These are phyloP conservation scores for Centroberyx gerrardi DNA, from an alignment of 2,797 vertebrate genomes.

Conservation along the genomic window DNA sequence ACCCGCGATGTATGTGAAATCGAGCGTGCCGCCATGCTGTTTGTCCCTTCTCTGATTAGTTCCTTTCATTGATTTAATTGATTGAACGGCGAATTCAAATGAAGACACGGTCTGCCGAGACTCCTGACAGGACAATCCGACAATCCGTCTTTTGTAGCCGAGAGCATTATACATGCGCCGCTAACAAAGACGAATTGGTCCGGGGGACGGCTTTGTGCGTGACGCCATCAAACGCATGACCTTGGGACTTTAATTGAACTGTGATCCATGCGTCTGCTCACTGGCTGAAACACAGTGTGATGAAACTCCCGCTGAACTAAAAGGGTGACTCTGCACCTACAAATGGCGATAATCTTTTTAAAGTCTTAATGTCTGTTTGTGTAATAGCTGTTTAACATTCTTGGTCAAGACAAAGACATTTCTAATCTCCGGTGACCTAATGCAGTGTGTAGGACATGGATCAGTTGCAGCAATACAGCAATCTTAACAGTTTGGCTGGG, in stretches of 20 bases:
- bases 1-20: constrained; percentile 75
- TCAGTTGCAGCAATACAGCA: constrained; percentile 48
- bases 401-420: constrained; percentile 35
- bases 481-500: constrained; percentile 48
- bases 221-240: constrained; percentile 77
- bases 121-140: constrained; percentile 71
- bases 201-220: constrained; percentile 59
- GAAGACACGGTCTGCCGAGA: constrained; percentile 73
- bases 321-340: constrained; percentile 31
- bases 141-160: constrained; percentile 75
- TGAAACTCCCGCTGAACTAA: constrained; percentile 48
- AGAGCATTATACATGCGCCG: constrained; percentile 68
- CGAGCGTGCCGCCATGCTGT: constrained; percentile 69
- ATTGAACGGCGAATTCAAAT: constrained; percentile 81
- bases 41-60: constrained; percentile 76
- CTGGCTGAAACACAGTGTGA: constrained; percentile 55
- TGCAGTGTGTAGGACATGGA: constrained; percentile 50
- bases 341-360: constrained; percentile 51
- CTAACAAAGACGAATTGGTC: constrained; percentile 88
- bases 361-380: constrained; percentile 61
- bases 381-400: constrained; percentile 50
- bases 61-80: constrained; percentile 85
- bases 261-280: constrained; percentile 71
- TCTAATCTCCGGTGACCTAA: constrained; percentile 45
- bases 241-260: constrained; percentile 83